Conservation (phyloP, 2,888 invertebrate genomes). For the Drosophila rubida region DNA sequence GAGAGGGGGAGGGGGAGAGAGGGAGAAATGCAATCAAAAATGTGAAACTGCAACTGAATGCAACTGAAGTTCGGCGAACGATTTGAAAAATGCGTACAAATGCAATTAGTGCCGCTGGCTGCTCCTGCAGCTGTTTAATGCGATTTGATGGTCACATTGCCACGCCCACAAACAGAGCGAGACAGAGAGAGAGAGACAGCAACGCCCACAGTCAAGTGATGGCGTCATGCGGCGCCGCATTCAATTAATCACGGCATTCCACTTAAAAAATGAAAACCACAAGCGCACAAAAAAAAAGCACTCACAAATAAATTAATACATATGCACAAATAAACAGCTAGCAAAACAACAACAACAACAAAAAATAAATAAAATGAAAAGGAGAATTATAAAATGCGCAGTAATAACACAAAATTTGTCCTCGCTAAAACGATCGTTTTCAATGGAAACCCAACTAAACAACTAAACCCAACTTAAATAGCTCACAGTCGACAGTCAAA, state of each 20-base stretch:
- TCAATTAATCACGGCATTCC: conserved; percentile 51
- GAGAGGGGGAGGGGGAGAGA: background rate
- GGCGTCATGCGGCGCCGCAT: conserved; percentile 21
- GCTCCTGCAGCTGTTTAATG: conserved; percentile 21
- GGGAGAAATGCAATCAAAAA: conserved; percentile 44
- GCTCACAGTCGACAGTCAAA: background rate
- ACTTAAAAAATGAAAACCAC: conserved; percentile 19
- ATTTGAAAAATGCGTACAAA: conserved; percentile 37
- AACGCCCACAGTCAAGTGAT: background rate
- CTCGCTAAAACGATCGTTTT: conserved; percentile 35
- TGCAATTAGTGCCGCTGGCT: conserved; percentile 40
- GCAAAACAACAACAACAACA: no score
- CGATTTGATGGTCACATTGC: conserved; percentile 36
- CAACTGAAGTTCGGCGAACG: conserved; percentile 24
- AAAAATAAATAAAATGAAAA: background rate
- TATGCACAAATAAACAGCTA: background rate
- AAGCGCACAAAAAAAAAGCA: background rate
- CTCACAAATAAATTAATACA: background rate
- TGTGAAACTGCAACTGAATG: conserved; percentile 41
- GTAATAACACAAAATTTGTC: conserved; percentile 26
- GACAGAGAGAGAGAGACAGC: background rate
- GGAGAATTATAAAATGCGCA: conserved; percentile 1
- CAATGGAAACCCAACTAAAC: conserved; percentile 29
- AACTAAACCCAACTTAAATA: no score
- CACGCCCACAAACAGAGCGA: conserved; percentile 2